phyloP scores from a whole-genome alignment of 2,888 invertebrate genomes.

The Synanthedon vespiformis region DNA sequence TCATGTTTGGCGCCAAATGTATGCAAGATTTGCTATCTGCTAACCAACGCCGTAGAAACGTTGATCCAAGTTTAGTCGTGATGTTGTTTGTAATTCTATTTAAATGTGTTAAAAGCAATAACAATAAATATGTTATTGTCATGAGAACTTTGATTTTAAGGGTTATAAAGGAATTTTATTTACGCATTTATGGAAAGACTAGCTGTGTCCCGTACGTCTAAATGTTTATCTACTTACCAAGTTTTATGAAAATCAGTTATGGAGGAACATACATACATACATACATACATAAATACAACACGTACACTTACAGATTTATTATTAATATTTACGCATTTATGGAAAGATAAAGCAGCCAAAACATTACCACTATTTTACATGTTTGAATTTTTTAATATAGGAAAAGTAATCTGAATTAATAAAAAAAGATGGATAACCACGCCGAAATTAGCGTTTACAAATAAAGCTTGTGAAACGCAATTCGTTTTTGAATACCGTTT shows the following conservation, averaged over 20 bases:
- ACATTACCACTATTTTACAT: neutral
- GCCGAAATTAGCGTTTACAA: slow-evolving; percentile 24
- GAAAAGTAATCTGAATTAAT: too few species aligned
- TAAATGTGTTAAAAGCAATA: slow-evolving; percentile 1
- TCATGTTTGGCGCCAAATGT: slow-evolving; percentile 31
- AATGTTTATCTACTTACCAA: too few species aligned
- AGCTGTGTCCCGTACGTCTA: too few species aligned
- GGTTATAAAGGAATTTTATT: neutral
- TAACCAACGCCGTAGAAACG: slow-evolving; percentile 19
- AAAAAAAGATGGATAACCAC: neutral
- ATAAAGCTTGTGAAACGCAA: slow-evolving; percentile 13
- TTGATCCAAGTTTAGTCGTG: slow-evolving; percentile 19
- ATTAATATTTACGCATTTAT: too few species aligned
- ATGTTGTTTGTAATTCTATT: slow-evolving; percentile 10
- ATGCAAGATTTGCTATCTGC: slow-evolving; percentile 37
- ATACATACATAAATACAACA: too few species aligned
- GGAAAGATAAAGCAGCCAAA: neutral
- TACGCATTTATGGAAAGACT: neutral
- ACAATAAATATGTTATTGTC: neutral
- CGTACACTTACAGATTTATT: too few species aligned
- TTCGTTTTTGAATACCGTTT: slow-evolving; percentile 38
- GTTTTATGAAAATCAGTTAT: too few species aligned
- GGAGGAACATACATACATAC: too few species aligned
- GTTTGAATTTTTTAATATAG: neutral
- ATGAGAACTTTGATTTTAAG: neutral